Base-by-base conservation (phyloP, 2,888 invertebrate genomes). In the Chaetogeoica ovagalla region DNA sequence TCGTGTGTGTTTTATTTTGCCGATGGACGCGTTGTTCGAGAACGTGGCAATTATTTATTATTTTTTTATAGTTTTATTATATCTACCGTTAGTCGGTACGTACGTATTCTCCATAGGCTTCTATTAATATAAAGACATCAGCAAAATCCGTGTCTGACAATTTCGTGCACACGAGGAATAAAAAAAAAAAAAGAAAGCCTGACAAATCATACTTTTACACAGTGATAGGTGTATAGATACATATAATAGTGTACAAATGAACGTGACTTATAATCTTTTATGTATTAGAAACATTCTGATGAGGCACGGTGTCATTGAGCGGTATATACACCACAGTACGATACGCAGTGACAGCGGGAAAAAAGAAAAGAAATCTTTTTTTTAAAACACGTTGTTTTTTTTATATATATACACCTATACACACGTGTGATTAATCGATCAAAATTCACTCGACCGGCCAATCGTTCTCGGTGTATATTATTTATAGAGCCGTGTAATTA, bases 171-270 rank as follows among this genome's bases (percentile, higher is more conserved):
- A 39, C 39, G 30, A 30, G 30, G 30, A 30, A 30, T 30, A 43
- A n/a, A 60, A 48, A 69, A 77, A 62, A 39, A 63, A 79, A 79
- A 71, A 79, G 70, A 79, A 79, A 79, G 77, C 77, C 55, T 70
- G 70, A 70, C 77, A 70, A 79, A 79, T 70, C 55, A 71, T 39
- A 13, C 48, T 30, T 30, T 30, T 30, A 11, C 11, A 48, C 3
- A 48, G 70, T 21, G 63, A 70, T 79, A 48, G 48, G 48, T 48
- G 52, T 68, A 19, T 30, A n/a, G n/a, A 30, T 30, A 30, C 30
- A n/a, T n/a, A n/a, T n/a, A n/a, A n/a, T n/a, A n/a, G 30, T 2
- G 19, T 43, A 43, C 43, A 2, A n/a, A 62, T 39, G 62, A 62
- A 70, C 77, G 70, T 79, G 77, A 70, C 77, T 79, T 79, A 62